Percentiles rank a stretch among this genome's conserved stretches.
These are phyloP conservation scores for Drosophila pallidifrons DNA, from an alignment of 1,140 invertebrate genomes.

Conservation along the genomic window DNA sequence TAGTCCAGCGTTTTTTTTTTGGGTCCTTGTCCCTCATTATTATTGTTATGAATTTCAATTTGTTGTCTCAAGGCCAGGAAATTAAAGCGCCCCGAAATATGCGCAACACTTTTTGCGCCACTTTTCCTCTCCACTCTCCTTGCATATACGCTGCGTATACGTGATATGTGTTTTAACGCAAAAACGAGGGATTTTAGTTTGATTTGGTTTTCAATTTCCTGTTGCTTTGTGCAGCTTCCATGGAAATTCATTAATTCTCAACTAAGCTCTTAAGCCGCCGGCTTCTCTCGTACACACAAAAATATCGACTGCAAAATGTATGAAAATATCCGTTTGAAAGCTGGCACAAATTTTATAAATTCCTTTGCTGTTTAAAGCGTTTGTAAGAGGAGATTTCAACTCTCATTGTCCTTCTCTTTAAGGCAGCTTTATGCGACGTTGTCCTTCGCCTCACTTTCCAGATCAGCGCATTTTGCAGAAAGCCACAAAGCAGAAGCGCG, in stretches of 20 bases:
- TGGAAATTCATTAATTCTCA: conserved; percentile 52
- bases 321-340: not conserved
- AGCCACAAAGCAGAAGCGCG: not conserved
- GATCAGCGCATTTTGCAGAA: conserved; percentile 1
- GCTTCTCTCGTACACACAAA: not conserved
- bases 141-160: conserved; percentile 60
- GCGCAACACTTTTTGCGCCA: conserved; percentile 69
- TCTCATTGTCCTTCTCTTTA: not conserved
- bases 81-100: conserved; percentile 69
- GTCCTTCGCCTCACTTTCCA: conserved; percentile 24
- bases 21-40: conserved; percentile 32
- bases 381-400: not conserved
- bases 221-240: conserved; percentile 50
- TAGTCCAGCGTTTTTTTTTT: conserved; percentile 39
- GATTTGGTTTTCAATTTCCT: conserved; percentile 78
- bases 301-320: conserved; percentile 1
- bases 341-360: not conserved
- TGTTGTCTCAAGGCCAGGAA: conserved; percentile 70
- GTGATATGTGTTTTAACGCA: conserved; percentile 71
- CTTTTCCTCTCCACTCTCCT: conserved; percentile 27
- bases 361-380: not conserved
- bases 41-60: conserved; percentile 78
- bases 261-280: conserved; percentile 51
- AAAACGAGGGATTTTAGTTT: conserved; percentile 47
- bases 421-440: conserved; percentile 1